Conservation (phyloP, 2,797 vertebrate species). For the Myotis vivesi region DNA sequence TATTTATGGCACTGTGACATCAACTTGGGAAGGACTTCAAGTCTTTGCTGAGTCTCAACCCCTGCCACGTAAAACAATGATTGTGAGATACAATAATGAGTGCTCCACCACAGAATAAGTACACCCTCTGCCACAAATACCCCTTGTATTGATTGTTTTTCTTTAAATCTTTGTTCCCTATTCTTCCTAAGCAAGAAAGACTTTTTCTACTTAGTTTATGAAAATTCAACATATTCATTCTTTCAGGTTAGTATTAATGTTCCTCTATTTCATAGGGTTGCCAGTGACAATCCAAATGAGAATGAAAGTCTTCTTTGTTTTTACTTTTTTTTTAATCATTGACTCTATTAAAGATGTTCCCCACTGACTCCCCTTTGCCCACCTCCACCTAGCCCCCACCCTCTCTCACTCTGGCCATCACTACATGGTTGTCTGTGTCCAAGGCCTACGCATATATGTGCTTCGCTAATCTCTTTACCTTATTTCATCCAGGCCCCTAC, state of each 20-base stretch:
- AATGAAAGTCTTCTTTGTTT: not conserved
- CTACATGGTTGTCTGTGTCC: not conserved
- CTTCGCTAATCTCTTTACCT: not conserved
- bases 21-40: not conserved
- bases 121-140: not conserved
- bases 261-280: not conserved
- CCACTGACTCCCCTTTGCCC: not conserved
- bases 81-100: not conserved
- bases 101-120: not conserved
- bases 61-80: not conserved
- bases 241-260: not conserved
- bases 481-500: not conserved
- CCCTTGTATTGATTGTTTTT: not conserved
- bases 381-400: not conserved
- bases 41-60: not conserved
- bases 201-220: not conserved
- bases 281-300: not conserved
- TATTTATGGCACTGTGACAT: not conserved
- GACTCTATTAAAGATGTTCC: not conserved
- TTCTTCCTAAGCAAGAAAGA: not conserved
- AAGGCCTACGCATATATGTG: not conserved
- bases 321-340: not conserved
- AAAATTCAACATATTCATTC: not conserved
- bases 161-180: not conserved
- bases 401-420: not conserved